These are phyloP conservation scores for Desoria tigrina DNA, from an alignment of 2,888 invertebrate genomes.

Conservation along the genomic window DNA sequence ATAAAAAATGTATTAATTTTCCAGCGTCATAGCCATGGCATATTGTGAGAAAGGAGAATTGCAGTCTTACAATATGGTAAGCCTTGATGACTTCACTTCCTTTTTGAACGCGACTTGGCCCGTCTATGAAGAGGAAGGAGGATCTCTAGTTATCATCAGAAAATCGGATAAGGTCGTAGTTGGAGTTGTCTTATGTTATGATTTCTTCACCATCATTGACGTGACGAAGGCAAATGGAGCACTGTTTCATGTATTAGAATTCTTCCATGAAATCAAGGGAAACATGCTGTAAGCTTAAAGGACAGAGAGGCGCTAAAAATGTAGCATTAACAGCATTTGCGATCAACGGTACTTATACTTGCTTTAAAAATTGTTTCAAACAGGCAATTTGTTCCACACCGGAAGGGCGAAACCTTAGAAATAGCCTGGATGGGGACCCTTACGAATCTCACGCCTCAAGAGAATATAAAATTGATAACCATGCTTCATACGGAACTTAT, in stretches of 20 bases:
- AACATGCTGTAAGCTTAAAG: conserved; percentile 25
- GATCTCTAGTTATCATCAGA: conserved; percentile 68
- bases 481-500: no score
- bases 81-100: conserved; percentile 14
- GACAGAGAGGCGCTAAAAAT: no score
- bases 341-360: no score
- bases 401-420: no score
- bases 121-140: conserved; percentile 8
- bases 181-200: conserved; percentile 76
- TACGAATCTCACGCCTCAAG: no score
- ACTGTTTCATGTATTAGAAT: conserved; percentile 77
- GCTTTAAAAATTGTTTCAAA: no score
- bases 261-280: conserved; percentile 65
- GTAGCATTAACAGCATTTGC: no score
- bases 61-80: conserved; percentile 30
- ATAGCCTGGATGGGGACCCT: no score
- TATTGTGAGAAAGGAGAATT: conserved; percentile 31
- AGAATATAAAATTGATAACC: no score
- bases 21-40: conserved; percentile 27
- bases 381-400: no score
- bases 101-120: conserved; percentile 30
- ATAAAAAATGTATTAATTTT: no score
- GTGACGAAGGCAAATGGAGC: conserved; percentile 65
- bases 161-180: conserved; percentile 62
- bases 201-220: conserved; percentile 56